Base-by-base conservation (phyloP, 2,888 invertebrate genomes). In the Leucophenga maculata region DNA sequence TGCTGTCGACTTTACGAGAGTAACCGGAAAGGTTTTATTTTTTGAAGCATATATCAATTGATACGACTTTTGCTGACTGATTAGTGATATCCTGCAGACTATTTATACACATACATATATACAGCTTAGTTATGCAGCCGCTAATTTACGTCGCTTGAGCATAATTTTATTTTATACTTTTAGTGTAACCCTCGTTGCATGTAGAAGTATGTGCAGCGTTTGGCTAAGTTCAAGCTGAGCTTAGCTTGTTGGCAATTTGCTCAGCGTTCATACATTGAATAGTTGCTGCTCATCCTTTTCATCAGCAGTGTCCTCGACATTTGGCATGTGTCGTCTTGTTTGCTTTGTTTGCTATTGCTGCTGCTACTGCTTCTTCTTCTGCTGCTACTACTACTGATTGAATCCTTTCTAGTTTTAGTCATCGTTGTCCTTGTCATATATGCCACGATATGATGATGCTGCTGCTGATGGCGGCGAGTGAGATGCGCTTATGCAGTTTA, bases 401-500 rank as follows among this genome's bases (percentile, higher is more conserved):
- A 80, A 80, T 83, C 80, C 80, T 74, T 82, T 75, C 39, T 39
- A 77, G 76, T 60, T 62, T 68, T 39, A n/a, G 50, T 62, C 44
- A 46, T 67, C 54, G 14, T 44, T 26, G 20, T 32, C 20, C 48
- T 65, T 67, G 48, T 14, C 69, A 18, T 6, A 0, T 4, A 48
- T 20, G 18, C 31, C 50, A 52, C 48, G 39, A 44, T 59, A 74
- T 77, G 57, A 14, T 50, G 50, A n/a, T 50, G 65, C 14, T n/a
- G 50, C 74, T 77, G 57, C 6, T 50, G 50, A n/a, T 50, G 65
- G 22, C 26, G 50, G 16, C 50, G 13, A 77, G 76, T 80, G 74
- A 78, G 78, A 78, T 83, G 78, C 82, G 83, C 80, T 81, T 82
- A 78, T 81, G 84, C 82, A 78, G 78, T 81, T 81, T 80, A 81